phyloP scores from a whole-genome alignment of 2,797 vertebrate genomes.

The Meda fulgida region DNA sequence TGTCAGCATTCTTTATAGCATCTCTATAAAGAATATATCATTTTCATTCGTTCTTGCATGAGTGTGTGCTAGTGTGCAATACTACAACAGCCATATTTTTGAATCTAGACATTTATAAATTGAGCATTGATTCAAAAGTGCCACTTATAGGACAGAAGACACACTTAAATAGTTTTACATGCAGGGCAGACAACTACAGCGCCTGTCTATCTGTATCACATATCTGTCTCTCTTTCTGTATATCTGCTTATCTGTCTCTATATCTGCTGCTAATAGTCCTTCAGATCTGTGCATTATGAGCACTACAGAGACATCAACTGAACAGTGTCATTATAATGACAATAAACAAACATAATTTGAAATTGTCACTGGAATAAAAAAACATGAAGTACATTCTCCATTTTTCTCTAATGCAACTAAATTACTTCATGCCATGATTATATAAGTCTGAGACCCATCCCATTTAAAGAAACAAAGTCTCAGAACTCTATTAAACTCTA shows the following conservation, averaged over 20 bases:
- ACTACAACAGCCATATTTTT: not conserved
- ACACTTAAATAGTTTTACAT: not conserved
- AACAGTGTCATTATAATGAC: not conserved
- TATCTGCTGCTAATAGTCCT: not conserved
- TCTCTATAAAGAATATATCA: not conserved
- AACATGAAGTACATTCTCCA: not conserved
- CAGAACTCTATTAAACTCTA: not conserved
- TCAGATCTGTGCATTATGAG: not conserved
- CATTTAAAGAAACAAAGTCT: not conserved
- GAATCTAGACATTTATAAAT: not conserved
- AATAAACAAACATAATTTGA: not conserved
- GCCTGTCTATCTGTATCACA: not conserved
- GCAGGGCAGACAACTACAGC: not conserved
- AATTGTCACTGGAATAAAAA: not conserved
- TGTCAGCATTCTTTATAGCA: no score
- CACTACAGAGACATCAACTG: not conserved
- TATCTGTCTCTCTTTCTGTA: not conserved
- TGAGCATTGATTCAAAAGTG: not conserved
- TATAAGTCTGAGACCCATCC: not conserved
- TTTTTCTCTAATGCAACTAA: not conserved
- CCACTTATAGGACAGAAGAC: not conserved
- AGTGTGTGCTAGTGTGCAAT: not conserved
- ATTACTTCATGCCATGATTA: not conserved
- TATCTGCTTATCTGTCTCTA: not conserved
- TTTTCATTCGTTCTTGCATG: not conserved